Percentiles rank a stretch among this genome's conserved stretches.
phyloP scores from a whole-genome alignment of 2,888 invertebrate species.

The Andrena hattorfiana region DNA sequence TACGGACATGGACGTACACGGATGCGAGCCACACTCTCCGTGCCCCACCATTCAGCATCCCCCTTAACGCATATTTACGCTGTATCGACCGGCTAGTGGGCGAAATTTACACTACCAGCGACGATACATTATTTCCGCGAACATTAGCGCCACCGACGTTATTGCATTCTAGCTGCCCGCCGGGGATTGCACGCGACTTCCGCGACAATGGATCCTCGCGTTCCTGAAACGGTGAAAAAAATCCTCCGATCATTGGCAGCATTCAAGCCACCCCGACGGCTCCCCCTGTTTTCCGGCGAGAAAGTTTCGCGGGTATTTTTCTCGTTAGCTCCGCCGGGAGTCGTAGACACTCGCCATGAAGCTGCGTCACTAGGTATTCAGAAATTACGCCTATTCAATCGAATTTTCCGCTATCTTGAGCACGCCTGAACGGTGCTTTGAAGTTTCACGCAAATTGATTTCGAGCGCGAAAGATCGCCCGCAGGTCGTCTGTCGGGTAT shows the following conservation, averaged over 20 bases:
- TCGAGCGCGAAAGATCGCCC: too few species aligned
- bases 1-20: constrained; percentile 41
- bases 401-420: too few species aligned
- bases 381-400: too few species aligned
- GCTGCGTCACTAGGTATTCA: too few species aligned
- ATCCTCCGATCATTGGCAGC: constrained; percentile 3
- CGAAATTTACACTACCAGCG: constrained; percentile 77
- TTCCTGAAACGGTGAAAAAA: constrained; percentile 25
- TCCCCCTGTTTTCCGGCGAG: background rate
- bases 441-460: too few species aligned
- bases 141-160: constrained; percentile 74
- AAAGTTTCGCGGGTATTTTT: background rate
- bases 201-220: constrained; percentile 56
- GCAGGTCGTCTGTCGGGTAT: too few species aligned
- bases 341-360: background rate
- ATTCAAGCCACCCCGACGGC: background rate
- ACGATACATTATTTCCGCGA: constrained; percentile 77
- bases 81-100: constrained; percentile 76
- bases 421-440: too few species aligned
- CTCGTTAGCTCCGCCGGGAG: constrained; percentile 8
- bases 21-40: constrained; percentile 36
- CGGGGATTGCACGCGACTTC: constrained; percentile 57
- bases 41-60: constrained; percentile 48
- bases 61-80: constrained; percentile 78
- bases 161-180: constrained; percentile 64